Evolutionary conservation across 2,797 vertebrate genomes (phyloP).

Genomic region (Lemur catta): DNA sequence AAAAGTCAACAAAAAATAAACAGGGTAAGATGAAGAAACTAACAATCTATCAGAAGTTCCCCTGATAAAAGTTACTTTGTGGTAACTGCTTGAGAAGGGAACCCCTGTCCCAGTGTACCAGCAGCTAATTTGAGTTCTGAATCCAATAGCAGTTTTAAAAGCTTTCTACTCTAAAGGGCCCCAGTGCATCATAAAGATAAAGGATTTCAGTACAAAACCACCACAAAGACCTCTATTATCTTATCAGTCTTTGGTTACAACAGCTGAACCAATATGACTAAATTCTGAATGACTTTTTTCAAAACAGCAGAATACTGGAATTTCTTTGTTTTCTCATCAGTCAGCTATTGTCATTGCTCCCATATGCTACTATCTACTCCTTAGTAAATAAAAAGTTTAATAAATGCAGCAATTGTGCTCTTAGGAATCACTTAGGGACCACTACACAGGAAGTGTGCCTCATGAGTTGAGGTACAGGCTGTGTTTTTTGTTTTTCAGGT

Average conservation of each 20-base stretch:
- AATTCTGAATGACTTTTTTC: constrained; percentile 94
- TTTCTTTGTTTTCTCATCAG: constrained; percentile 94
- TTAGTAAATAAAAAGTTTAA: constrained; percentile 92
- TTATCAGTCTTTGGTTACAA: constrained; percentile 94
- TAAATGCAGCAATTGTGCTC: constrained; percentile 92
- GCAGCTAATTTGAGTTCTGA: constrained; percentile 97
- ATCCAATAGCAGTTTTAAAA: constrained; percentile 94
- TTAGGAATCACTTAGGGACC: constrained; percentile 81
- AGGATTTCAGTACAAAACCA: constrained; percentile 95
- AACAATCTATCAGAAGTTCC: constrained; percentile 88
- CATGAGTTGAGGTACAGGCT: constrained; percentile 76
- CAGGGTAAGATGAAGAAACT: constrained; percentile 88
- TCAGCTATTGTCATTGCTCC: constrained; percentile 91
- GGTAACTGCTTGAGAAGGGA: constrained; percentile 90
- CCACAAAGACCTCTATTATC: constrained; percentile 98
- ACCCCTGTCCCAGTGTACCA: constrained; percentile 81
- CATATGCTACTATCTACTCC: constrained; percentile 90
- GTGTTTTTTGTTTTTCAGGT: background rate
- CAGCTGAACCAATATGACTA: constrained; percentile 98
- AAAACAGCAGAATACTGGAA: constrained; percentile 91
- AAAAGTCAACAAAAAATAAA: constrained; percentile 92
- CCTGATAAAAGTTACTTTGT: constrained; percentile 98
- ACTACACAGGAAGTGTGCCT: constrained; percentile 85
- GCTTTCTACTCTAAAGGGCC: constrained; percentile 97
- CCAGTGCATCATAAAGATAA: constrained; percentile 98